Evolutionary conservation across 1,140 invertebrate genomes (phyloP), one percentile per base, ranked within the genome.

Genomic region (Theocolax elegans): DNA sequence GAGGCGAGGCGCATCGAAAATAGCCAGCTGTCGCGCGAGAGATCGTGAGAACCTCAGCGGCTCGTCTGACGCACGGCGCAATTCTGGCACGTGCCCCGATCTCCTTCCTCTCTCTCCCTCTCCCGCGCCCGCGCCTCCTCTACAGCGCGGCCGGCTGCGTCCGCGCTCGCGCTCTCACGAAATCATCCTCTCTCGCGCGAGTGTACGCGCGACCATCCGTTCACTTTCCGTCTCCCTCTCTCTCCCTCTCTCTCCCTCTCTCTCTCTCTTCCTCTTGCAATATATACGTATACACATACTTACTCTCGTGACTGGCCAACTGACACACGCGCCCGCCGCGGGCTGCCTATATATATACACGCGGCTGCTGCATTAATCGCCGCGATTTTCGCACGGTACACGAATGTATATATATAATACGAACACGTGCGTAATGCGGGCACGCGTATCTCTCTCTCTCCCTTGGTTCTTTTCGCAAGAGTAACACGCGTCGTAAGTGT

Each of bases 1-100:
- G 65, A 56, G 65, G n/a, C n/a, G n/a, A 76, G 72, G 75, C 77
- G 70, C 76, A 76, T 78, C 78, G 77, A 80, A 81, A 81, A 81
- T 81, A 81, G 73, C 79, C 76, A 77, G 76, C 78, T 80, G 72
- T 77, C 75, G 74, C 74, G 62, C 66, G 58, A 49, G 51, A 65
- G 69, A 71, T 71, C 69, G 69, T 71, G 69, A 71, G 69, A 71
- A 71, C 69, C 69, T 65, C 69, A 65, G 60, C 75, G 74, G 72
- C 73, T 67, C 68, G 62, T 72, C 64, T 76, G 79, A 79, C 80
- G 79, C 79, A 79, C 79, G 79, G 77, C 74, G 66, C 72, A 72
- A 67, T 73, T 74, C 77, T 76, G 78, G 80, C 80, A 80, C 79
- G 79, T 79, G 78, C 77, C 77, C 74, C 69, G 64, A 64, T 62